Evolutionary conservation across 2,113 vertebrate genomes (phyloP).

Genomic region (Charadrius vociferus): DNA sequence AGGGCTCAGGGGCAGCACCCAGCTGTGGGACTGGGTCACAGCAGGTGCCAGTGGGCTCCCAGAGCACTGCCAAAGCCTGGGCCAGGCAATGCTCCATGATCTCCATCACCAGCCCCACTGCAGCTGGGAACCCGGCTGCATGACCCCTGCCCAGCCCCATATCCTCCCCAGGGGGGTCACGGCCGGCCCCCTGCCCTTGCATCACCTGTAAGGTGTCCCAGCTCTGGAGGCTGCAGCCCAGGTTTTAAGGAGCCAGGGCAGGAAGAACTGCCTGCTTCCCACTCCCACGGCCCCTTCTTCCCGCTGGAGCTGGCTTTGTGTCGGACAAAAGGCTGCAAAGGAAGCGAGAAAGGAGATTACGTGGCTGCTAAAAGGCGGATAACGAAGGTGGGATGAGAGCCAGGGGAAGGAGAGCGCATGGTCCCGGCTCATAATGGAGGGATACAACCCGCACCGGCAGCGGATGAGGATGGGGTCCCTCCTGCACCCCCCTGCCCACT

Average conservation of each 20-base stretch:
- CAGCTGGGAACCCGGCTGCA: accelerated
- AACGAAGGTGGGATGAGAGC: not conserved
- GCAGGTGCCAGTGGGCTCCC: not conserved
- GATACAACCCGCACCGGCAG: not conserved
- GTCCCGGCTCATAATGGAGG: not conserved
- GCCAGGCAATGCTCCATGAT: accelerated
- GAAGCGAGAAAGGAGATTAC: constrained; percentile 8
- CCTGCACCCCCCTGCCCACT: not conserved
- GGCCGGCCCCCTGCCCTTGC: not conserved
- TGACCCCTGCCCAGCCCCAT: not conserved
- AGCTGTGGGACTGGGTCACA: not conserved
- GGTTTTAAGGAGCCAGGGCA: not conserved
- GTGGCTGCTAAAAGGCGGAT: constrained; percentile 13
- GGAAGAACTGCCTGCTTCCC: not conserved
- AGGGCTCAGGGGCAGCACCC: not conserved
- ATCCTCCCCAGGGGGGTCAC: accelerated
- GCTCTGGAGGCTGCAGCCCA: not conserved
- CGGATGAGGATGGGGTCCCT: not conserved
- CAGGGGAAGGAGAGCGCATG: not conserved
- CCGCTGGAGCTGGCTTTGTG: not conserved
- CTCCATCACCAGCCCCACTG: not conserved
- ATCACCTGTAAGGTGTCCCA: not conserved
- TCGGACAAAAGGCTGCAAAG: constrained; percentile 15
- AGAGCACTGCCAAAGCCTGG: accelerated
- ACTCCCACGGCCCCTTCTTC: not conserved